Conservation (phyloP, 2,797 vertebrate species). For the Acanthurus tractus region DNA sequence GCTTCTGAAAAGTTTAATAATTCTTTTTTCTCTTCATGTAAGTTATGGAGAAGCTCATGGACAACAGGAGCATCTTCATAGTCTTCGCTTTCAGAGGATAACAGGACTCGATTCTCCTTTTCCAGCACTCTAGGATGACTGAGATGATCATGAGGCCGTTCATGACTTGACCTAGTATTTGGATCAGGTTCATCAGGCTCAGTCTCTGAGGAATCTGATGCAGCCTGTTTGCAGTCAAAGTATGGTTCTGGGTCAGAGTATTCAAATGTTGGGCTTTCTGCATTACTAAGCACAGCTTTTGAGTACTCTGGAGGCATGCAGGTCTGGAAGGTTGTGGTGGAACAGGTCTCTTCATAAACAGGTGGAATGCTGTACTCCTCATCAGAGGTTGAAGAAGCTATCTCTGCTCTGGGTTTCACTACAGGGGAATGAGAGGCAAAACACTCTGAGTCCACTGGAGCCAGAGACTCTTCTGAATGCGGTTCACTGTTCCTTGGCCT, state of each 20-base stretch:
- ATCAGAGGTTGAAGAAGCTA: slow-evolving; percentile 55
- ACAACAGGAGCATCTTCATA: slow-evolving; percentile 82
- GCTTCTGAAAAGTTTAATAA: slow-evolving; percentile 38
- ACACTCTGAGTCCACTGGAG: slow-evolving; percentile 32
- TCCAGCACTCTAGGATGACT: slow-evolving; percentile 12
- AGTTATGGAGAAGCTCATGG: slow-evolving; percentile 73
- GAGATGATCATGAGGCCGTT: slow-evolving; percentile 11
- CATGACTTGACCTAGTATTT: slow-evolving; percentile 10
- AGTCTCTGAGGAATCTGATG: slow-evolving; percentile 77
- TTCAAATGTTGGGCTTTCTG: slow-evolving; percentile 53
- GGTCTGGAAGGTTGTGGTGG: slow-evolving; percentile 5
- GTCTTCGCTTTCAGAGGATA: slow-evolving; percentile 81
- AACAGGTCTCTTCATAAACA: slow-evolving; percentile 39
- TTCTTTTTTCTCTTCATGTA: slow-evolving; percentile 51
- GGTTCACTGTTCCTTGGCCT: slow-evolving; percentile 29
- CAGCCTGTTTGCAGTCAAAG: slow-evolving; percentile 81
- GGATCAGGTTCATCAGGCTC: slow-evolving; percentile 63
- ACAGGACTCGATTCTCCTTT: slow-evolving; percentile 38
- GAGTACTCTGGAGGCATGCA: slow-evolving; percentile 32
- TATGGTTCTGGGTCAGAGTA: slow-evolving; percentile 76
- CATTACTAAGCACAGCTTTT: slow-evolving; percentile 27
- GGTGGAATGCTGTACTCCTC: slow-evolving; percentile 60
- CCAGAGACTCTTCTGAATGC: slow-evolving; percentile 51
- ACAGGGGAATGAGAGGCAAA: slow-evolving; percentile 34
- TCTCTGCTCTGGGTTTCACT: slow-evolving; percentile 46